Evolutionary conservation across 64 coral and sea anemone species (phyloP).

Genomic region (Acropora yongei): DNA sequence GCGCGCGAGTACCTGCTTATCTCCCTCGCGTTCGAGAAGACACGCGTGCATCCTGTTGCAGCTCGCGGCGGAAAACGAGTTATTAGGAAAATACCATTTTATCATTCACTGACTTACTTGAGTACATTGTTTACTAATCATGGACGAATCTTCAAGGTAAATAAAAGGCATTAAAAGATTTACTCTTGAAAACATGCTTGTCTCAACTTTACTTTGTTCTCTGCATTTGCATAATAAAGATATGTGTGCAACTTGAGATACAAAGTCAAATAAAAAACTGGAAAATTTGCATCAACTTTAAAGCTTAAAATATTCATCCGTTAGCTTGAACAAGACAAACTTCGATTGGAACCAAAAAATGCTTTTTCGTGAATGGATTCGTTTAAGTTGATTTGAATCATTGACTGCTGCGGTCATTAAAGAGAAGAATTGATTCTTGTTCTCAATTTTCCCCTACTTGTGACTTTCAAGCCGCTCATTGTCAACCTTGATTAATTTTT

Average conservation of each 20-base stretch:
- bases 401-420: too few relatives aligned
- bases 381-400: too few relatives aligned
- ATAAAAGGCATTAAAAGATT: background rate
- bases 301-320: background rate
- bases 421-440: too few relatives aligned
- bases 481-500: too few relatives aligned
- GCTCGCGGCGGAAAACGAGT: background rate
- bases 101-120: background rate
- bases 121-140: conserved; percentile 11
- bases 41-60: background rate
- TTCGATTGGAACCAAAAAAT: background rate
- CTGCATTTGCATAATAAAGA: conserved; percentile 23
- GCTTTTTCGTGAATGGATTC: background rate
- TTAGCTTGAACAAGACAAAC: background rate
- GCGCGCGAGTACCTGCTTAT: background rate
- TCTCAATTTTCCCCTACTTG: too few relatives aligned
- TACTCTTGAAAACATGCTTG: background rate
- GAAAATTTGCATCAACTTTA: conserved; percentile 2
- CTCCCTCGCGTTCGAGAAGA: background rate
- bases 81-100: background rate
- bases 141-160: background rate
- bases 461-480: too few relatives aligned
- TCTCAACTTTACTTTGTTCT: background rate
- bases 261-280: conserved; percentile 5
- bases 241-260: background rate